These are phyloP conservation scores for Bombus superbus DNA, from an alignment of 1,140 invertebrate genomes.

Conservation along the genomic window DNA sequence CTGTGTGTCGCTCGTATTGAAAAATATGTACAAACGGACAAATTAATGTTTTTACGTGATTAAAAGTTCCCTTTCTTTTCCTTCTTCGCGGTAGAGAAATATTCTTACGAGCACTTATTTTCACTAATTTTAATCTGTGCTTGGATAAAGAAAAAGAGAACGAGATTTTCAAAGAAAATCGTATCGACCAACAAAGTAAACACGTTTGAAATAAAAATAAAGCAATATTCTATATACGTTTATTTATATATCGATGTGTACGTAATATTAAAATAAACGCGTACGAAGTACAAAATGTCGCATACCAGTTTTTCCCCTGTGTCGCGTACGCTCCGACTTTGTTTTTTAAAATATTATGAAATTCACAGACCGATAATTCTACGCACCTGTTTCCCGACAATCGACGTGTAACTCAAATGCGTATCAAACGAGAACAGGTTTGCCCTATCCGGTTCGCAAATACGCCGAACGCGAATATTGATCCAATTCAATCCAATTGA, in stretches of 20 bases:
- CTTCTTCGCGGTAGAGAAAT: neutral
- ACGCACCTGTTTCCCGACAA: conserved; percentile 5
- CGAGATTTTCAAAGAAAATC: neutral
- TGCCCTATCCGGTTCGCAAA: conserved; percentile 23
- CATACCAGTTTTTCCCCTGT: neutral
- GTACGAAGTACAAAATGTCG: neutral
- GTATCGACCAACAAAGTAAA: neutral
- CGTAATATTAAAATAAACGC: conserved; percentile 20
- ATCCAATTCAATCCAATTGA: conserved; percentile 22
- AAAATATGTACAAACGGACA: neutral
- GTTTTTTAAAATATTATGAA: neutral
- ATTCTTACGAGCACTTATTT: neutral
- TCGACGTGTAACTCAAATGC: neutral
- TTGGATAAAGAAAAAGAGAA: neutral
- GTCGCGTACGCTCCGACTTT: neutral
- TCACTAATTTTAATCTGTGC: neutral
- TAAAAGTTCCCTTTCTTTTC: neutral
- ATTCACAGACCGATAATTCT: neutral
- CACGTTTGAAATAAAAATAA: conserved; percentile 24
- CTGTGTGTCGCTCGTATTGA: neutral
- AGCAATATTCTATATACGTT: neutral
- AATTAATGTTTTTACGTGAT: too few species aligned
- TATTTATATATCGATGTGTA: neutral
- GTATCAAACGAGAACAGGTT: conserved; percentile 31
- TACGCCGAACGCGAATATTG: conserved; percentile 20